These are phyloP conservation scores for human (Homo sapiens) DNA, from an alignment of 2,113 vertebrate genomes.

Conservation along the genomic window DNA sequence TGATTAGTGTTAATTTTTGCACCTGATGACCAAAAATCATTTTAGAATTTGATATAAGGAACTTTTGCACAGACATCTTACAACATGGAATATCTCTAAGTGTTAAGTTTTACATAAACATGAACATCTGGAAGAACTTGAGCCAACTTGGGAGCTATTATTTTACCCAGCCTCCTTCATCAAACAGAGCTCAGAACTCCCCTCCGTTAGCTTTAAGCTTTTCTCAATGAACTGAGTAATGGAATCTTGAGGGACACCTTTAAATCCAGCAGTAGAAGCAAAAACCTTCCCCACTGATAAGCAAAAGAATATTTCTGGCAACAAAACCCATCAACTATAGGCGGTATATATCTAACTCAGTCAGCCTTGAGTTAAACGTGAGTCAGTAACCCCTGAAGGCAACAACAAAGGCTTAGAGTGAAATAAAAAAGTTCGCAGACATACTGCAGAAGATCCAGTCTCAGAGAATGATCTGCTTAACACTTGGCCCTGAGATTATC, in stretches of 20 bases:
- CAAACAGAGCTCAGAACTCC: constrained; percentile 31
- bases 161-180: constrained; percentile 52
- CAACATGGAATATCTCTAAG: neutral
- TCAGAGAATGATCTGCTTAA: constrained; percentile 23
- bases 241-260: constrained; percentile 69
- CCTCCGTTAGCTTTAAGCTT: constrained; percentile 63
- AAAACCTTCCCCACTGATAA: constrained; percentile 70
- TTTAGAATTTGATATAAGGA: neutral
- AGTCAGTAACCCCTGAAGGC: constrained; percentile 54
- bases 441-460: neutral
- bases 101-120: constrained; percentile 43
- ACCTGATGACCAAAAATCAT: neutral
- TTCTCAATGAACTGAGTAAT: constrained; percentile 77
- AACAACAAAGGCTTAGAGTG: constrained; percentile 16
- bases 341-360: constrained; percentile 47
- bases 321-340: constrained; percentile 56
- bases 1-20: constrained; percentile 13
- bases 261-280: constrained; percentile 57
- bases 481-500: neutral
- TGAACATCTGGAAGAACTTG: constrained; percentile 52
- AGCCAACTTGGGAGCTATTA: constrained; percentile 55
- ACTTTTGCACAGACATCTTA: constrained; percentile 5
- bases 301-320: constrained; percentile 66
- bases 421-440: constrained; percentile 47
- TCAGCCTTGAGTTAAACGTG: constrained; percentile 60